Base-by-base conservation (phyloP, 2,797 vertebrate species). In the Amazona finschi region DNA sequence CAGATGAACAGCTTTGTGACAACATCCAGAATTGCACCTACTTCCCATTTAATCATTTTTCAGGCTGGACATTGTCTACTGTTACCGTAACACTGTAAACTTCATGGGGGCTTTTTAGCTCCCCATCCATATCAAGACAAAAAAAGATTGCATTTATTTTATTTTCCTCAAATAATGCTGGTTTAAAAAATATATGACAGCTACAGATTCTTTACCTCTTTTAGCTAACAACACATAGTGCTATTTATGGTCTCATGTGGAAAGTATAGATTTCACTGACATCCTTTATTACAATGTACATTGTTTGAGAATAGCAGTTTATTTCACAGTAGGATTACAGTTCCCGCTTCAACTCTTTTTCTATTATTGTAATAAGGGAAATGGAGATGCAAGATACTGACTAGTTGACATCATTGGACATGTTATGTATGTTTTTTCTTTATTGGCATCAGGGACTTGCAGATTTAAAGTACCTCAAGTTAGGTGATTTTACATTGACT, bases 301-400 rank as follows among this genome's bases (percentile, higher is more conserved):
- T 88, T 1, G 0, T 36, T 85, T 84, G 70, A 88, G 76, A 95
- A 78, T 43, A 91, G 74, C 85, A 94, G 78, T 94, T 91, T 93
- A n/a, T 83, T 93, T 93, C 92, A 90, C 85, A 86, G 73, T 88
- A 28, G 89, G 86, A 84, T 81, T 76, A 72, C 41, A 49, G 49
- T 81, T 93, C 90, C 91, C 73, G 64, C 83, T 86, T 91, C 69
- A 44, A 38, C 31, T 46, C 38, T 65, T 81, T 49, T 69, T 76
- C 67, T 92, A 4, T 61, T 61, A 38, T 20, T 78, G 27, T 72
- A 81, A 66, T 64, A 61, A 83, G 15, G 36, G 44, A 83, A 76
- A 41, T 39, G 44, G 33, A 57, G 76, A 27, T 83, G 31, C 30
- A 53, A 55, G 44, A 50, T 78, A 33, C 39, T 82, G 67, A 41